These are phyloP conservation scores for Dryoscopus gambensis DNA, from an alignment of 2,113 vertebrate species.

Conservation along the genomic window DNA sequence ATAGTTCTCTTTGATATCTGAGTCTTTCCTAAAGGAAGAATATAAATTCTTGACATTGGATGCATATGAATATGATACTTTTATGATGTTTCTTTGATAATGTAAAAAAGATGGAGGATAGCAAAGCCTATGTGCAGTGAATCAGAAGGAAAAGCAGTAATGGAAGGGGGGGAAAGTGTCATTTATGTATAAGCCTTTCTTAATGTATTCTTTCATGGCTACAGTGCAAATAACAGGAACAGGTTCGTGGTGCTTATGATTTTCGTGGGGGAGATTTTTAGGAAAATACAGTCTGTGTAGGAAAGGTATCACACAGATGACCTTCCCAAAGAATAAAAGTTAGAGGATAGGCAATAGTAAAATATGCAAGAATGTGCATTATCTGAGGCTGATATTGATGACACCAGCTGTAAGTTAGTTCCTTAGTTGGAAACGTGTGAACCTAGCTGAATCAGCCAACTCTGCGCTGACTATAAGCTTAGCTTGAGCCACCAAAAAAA, in stretches of 20 bases:
- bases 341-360: not conserved
- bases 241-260: not conserved
- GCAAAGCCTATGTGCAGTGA: not conserved
- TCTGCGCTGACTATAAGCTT: not conserved
- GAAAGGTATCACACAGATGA: not conserved
- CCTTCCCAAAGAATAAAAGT: not conserved
- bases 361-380: not conserved
- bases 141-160: not conserved
- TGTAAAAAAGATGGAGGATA: not conserved
- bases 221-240: not conserved
- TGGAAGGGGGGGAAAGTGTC: not conserved
- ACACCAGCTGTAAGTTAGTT: not conserved
- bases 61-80: not conserved
- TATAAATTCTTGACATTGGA: not conserved
- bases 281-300: not conserved
- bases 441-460: not conserved
- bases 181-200: not conserved
- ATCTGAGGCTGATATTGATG: not conserved
- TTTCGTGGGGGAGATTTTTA: not conserved
- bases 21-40: not conserved
- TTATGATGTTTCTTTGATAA: not conserved
- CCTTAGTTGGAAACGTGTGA: not conserved
- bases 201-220: not conserved
- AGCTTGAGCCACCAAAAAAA: not conserved
- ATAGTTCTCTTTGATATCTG: not conserved